Percentiles rank a stretch among this genome's conserved stretches.
These are phyloP conservation scores for Gobionotothen gibberifrons DNA, from an alignment of 2,797 vertebrate species.

Conservation along the genomic window DNA sequence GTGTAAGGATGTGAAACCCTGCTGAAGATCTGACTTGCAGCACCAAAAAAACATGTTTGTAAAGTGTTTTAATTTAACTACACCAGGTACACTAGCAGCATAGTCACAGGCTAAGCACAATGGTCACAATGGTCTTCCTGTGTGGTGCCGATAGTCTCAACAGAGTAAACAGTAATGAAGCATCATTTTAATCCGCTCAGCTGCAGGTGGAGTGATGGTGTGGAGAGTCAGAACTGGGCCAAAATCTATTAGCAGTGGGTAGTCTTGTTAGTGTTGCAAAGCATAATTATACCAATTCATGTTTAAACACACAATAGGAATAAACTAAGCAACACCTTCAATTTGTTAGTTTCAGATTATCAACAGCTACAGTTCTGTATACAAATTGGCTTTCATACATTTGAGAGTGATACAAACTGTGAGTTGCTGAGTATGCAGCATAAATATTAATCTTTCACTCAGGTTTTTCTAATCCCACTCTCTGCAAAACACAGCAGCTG, in stretches of 20 bases:
- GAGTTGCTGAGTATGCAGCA: slow-evolving; percentile 15
- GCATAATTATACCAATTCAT: slow-evolving; percentile 21
- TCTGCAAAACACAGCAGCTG: slow-evolving; percentile 23
- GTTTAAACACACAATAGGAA: neutral
- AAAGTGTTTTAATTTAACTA: neutral
- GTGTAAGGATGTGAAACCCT: neutral
- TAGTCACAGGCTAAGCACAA: neutral
- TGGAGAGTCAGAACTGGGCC: slow-evolving; percentile 31
- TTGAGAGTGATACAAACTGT: neutral
- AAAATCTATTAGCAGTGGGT: slow-evolving; percentile 36
- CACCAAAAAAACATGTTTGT: neutral
- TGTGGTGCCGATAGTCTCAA: slow-evolving; percentile 31
- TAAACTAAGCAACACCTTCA: slow-evolving; percentile 1
- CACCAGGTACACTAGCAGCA: neutral
- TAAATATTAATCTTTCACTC: slow-evolving; percentile 6
- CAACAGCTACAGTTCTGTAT: neutral
- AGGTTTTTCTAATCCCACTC: slow-evolving; percentile 20
- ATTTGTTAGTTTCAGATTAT: neutral
- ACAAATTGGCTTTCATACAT: neutral
- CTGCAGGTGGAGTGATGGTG: slow-evolving; percentile 51
- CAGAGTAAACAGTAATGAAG: slow-evolving; percentile 43
- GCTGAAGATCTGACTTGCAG: too few relatives aligned
- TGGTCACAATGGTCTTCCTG: slow-evolving; percentile 17
- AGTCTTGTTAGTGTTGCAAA: slow-evolving; percentile 31
- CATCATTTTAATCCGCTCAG: slow-evolving; percentile 46